phyloP scores from a whole-genome alignment of 1,140 invertebrate species.

The Aporrectodea caliginosa region DNA sequence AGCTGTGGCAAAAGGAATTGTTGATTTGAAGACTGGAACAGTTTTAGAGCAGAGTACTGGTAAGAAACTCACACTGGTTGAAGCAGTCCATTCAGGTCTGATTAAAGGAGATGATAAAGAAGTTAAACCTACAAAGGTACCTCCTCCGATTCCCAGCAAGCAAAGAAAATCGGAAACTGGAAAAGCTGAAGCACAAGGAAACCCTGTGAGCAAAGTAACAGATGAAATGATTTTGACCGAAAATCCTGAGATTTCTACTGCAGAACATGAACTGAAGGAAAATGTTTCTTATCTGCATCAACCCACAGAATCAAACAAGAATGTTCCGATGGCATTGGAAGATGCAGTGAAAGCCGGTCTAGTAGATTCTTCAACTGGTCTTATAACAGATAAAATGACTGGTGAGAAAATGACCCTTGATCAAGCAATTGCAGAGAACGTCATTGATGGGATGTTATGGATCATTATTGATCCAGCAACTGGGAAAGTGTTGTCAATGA shows the following conservation, averaged over 20 bases:
- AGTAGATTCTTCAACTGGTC: conserved; percentile 40
- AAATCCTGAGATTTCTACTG: too few species aligned
- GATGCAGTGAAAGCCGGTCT: conserved; percentile 65
- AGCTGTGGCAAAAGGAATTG: conserved; percentile 62
- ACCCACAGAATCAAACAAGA: conserved; percentile 56
- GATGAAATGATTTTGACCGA: too few species aligned
- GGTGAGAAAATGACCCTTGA: conserved; percentile 50
- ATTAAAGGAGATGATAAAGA: neutral
- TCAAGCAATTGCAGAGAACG: conserved; percentile 43
- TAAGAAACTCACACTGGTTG: neutral
- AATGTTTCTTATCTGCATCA: too few species aligned
- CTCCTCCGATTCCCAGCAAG: conserved; percentile 70
- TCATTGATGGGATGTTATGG: conserved; percentile 33
- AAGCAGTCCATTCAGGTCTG: conserved; percentile 5
- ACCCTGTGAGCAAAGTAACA: too few species aligned
- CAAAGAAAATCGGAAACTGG: too few species aligned
- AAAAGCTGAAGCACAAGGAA: too few species aligned
- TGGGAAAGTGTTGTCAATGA: conserved; percentile 37
- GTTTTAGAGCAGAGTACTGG: conserved; percentile 28
- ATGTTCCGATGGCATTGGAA: conserved; percentile 72
- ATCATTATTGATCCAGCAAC: conserved; percentile 23
- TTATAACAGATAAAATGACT: conserved; percentile 22
- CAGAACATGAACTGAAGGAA: too few species aligned
- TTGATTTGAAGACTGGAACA: conserved; percentile 65
- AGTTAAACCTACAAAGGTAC: conserved; percentile 64